These are phyloP conservation scores for Copidosoma floridanum DNA, from an alignment of 1,140 invertebrate genomes.

Conservation along the genomic window DNA sequence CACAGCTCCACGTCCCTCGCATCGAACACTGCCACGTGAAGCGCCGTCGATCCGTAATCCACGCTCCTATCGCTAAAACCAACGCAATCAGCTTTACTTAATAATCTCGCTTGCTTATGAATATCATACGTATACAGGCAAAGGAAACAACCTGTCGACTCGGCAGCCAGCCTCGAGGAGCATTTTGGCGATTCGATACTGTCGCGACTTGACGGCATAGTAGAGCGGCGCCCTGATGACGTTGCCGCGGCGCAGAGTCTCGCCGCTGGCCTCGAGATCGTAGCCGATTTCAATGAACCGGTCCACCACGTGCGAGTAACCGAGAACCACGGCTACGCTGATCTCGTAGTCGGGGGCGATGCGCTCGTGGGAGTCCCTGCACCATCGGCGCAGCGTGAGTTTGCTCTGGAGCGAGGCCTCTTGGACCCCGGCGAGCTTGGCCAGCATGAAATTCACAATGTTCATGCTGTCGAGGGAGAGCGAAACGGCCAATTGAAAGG, in stretches of 20 bases:
- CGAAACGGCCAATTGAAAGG: background rate
- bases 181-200: background rate
- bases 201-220: background rate
- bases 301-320: background rate
- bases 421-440: background rate
- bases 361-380: too few species aligned
- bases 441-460: background rate
- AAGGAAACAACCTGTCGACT: conserved; percentile 3
- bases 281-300: background rate
- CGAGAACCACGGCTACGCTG: background rate
- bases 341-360: too few species aligned
- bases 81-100: too few species aligned
- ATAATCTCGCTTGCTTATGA: too few species aligned
- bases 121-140: background rate
- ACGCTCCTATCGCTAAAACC: too few species aligned
- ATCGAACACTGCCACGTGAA: conserved; percentile 1
- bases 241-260: too few species aligned
- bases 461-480: background rate
- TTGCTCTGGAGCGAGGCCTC: background rate
- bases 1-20: background rate
- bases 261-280: background rate
- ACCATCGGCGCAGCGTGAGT: background rate
- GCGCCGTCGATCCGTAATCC: too few species aligned
- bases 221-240: background rate
- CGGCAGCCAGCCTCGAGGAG: background rate